Percentiles rank a stretch among this genome's conserved stretches.
Conservation (phyloP, 1,140 invertebrate genomes). For the Idris sp. region DNA sequence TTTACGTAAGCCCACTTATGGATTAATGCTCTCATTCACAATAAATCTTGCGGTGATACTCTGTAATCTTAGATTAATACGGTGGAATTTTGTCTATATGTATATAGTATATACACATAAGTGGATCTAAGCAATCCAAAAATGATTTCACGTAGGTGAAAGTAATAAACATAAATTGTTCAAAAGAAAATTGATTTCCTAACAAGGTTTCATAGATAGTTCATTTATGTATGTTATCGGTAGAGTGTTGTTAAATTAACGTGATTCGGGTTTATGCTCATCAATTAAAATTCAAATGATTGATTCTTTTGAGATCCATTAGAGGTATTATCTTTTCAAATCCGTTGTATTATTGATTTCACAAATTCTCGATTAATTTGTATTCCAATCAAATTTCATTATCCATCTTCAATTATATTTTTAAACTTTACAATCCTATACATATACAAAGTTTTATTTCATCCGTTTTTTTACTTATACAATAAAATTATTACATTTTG, state of each 20-base stretch:
- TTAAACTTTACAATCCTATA: too few relatives aligned
- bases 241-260: conserved; percentile 26
- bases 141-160: conserved; percentile 48
- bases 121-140: conserved; percentile 15
- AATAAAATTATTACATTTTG: too few relatives aligned
- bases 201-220: conserved; percentile 38
- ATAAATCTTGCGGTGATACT: conserved; percentile 51
- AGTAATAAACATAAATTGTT: conserved; percentile 50
- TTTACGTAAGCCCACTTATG: conserved; percentile 36
- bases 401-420: too few relatives aligned
- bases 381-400: too few relatives aligned
- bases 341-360: too few relatives aligned
- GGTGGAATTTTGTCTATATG: conserved; percentile 34
- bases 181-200: conserved; percentile 32
- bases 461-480: too few relatives aligned
- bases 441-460: too few relatives aligned
- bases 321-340: too few relatives aligned
- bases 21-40: conserved; percentile 30
- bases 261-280: conserved; percentile 8
- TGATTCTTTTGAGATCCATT: conserved; percentile 5
- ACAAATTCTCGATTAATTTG: too few relatives aligned
- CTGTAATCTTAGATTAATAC: conserved; percentile 43
- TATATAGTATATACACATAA: too few relatives aligned
- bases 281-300: conserved; percentile 29
- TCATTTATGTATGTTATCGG: conserved; percentile 40